These are phyloP conservation scores for Saturnia japonica DNA, from an alignment of 2,888 invertebrate genomes.

Conservation along the genomic window DNA sequence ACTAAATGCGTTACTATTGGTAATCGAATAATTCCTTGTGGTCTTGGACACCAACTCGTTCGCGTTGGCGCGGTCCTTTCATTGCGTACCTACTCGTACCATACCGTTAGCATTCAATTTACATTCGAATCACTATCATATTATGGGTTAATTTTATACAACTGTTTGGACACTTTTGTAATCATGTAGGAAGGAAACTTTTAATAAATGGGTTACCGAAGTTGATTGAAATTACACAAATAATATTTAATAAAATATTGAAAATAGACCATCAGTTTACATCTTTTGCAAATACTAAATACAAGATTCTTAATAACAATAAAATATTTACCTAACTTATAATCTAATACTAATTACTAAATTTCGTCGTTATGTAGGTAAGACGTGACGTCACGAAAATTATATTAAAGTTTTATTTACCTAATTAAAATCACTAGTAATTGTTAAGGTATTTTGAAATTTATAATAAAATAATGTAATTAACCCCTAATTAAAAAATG, in stretches of 20 bases:
- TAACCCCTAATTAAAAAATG: conserved; percentile 17
- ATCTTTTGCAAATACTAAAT: background rate
- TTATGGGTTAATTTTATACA: conserved; percentile 25
- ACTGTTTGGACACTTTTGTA: background rate
- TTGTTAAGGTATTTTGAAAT: background rate
- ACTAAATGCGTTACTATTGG: conserved; percentile 41
- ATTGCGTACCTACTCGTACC: conserved; percentile 28
- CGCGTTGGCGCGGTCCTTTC: conserved; percentile 45
- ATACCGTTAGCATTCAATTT: conserved; percentile 7
- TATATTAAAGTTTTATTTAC: background rate
- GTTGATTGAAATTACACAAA: conserved; percentile 1
- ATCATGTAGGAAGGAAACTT: background rate
- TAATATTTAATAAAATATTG: background rate
- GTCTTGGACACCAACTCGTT: conserved; percentile 41
- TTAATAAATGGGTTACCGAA: background rate
- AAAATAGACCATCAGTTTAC: background rate
- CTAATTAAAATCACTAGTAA: background rate
- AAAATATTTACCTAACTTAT: background rate
- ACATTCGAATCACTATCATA: background rate
- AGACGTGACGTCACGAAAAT: background rate
- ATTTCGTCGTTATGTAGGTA: background rate
- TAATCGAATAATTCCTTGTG: conserved; percentile 50
- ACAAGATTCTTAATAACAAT: background rate
- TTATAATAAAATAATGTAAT: conserved; percentile 12
- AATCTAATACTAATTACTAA: background rate